Base-by-base conservation (phyloP, 2,888 invertebrate species). In the Melinaea marsaeus region DNA sequence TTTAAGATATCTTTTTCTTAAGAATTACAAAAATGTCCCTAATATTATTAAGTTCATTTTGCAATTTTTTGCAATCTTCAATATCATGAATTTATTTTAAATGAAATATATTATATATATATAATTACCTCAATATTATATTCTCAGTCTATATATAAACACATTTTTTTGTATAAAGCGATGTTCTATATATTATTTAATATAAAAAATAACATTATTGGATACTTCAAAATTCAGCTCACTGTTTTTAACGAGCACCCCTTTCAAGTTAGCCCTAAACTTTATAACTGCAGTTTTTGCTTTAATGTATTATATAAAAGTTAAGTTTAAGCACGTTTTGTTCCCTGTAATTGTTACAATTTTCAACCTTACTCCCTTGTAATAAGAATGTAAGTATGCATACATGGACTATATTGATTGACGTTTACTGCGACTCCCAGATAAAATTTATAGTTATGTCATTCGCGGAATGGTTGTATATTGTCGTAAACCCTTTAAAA, bases 381-480 rank as follows among this genome's bases (percentile, higher is more conserved):
- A 0, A 66, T 71, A 77, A 66, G 65, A 65, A 55, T 11, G 4
- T 68, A n/a, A 58, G 57, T 62, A 2, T 47, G 68, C 58, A 65
- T 72, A 71, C 66, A 67, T 72, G 70, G 74, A 76, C 78, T 79
- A 77, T 73, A 74, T 71, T 84, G 87, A 84, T 84, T 83, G 84
- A 86, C 84, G 71, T 82, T 86, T 84, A 85, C 75, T 81, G 77
- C 71, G 71, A 74, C 71, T 76, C 76, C 78, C 77, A 77, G 80
- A 79, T 75, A 75, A 78, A 82, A 84, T 87, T 87, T 88, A 88
- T 84, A 80, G 77, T 76, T 75, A 70, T 75, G 66, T 74, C 73
- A 84, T 89, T 89, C 89, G 85, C 86, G 75, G 88, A 88, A 90
- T 79, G 75, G 65, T 72, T 75, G 79, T 79, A 81, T 80, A 79